Base-by-base conservation (phyloP, 1,140 invertebrate species). In the Bombus balteatus region DNA sequence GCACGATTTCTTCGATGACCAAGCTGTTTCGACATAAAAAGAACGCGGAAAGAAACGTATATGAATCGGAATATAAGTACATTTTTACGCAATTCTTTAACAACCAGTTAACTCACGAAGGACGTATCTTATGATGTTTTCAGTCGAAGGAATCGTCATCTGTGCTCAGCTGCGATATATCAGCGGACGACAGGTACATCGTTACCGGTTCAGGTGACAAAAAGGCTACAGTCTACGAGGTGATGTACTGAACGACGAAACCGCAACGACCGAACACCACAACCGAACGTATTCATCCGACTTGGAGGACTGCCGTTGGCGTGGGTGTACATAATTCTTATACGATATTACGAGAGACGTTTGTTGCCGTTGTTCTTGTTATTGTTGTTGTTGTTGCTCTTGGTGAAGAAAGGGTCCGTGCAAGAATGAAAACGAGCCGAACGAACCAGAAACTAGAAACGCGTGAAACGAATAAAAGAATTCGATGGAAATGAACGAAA, bases 161-260 rank as follows among this genome's bases (percentile, higher is more conserved):
- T 88, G 99, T 99, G 90, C 96, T 99, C 86, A 99, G 98, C 96
- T 99, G 99, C 96, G 99, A 99, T 96, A 99, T 99, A 95, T 99
- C 99, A 82, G 97, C 98, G 37, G 99, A 99, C 95, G 99, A 99
- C 96, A 99, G 99, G 95, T 99, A 98, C 96, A 99, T 99, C 93
- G 99, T 99, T 81, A 99, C 99, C 71, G 99, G 99, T 80, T 99
- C 99, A 15, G 99, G 99, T 68, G 99, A 99, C 95, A 99, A 99
- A 95, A 99, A 99, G 95, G 99, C 99, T 79, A 99, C 99, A 83
- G 97, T 99, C 78, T 99, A 99, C 95, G 99, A 99, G 97, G 99
- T 99, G 88, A 98, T 99, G 92, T 99, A 99, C 96, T 98, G 96
- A 96, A 85, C 83, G 73, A 76, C 78, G 77, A 59, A 34, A 73